Evolutionary conservation across 1,140 invertebrate species (phyloP).

Genomic region (Procambarus clarkii): DNA sequence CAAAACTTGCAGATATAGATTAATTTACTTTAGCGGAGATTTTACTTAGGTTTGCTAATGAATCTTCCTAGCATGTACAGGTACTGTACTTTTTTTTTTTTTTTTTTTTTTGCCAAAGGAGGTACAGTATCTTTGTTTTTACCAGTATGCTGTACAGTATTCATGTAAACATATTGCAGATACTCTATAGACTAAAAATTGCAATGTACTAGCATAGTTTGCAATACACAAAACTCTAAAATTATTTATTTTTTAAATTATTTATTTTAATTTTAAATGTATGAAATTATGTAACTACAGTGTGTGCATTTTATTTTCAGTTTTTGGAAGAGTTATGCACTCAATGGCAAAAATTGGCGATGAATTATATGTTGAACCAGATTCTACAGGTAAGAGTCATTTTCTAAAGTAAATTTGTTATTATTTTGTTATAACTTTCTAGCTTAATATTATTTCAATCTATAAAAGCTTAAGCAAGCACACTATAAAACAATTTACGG

Average conservation of each 20-base stretch:
- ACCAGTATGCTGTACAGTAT: no score
- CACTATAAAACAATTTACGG: not conserved
- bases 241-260: not conserved
- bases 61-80: no score
- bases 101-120: no score
- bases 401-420: not conserved
- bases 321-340: constrained; percentile 89
- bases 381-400: constrained; percentile 66
- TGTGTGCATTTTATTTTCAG: constrained; percentile 78
- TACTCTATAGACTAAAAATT: no score
- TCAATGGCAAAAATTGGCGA: constrained; percentile 89
- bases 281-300: not conserved
- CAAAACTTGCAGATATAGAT: no score
- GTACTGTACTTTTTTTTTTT: no score
- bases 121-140: no score
- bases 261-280: not conserved
- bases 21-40: no score
- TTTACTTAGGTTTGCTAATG: no score
- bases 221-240: no score
- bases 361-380: constrained; percentile 88
- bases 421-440: not conserved
- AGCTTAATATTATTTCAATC: not conserved
- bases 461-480: not conserved
- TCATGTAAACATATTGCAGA: no score
- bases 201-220: no score